phyloP scores from a whole-genome alignment of 2,113 vertebrate species.

The Paralichthys olivaceus region DNA sequence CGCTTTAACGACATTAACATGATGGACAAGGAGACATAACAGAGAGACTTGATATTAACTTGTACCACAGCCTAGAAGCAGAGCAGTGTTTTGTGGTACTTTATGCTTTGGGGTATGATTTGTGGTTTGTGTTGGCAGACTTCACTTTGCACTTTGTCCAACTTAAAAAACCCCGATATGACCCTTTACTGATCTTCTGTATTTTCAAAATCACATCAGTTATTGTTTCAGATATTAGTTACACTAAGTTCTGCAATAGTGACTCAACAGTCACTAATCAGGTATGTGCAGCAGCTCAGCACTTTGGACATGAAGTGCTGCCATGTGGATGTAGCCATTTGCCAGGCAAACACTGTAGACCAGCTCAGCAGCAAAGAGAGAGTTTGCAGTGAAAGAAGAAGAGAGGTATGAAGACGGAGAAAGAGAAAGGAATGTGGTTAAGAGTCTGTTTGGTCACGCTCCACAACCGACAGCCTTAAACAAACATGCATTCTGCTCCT shows the following conservation, averaged over 20 bases:
- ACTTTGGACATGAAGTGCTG: not conserved
- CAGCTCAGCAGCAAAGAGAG: not conserved
- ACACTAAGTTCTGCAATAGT: not conserved
- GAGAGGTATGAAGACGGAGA: not conserved
- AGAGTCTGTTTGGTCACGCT: slow-evolving; percentile 52
- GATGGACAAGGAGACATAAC: slow-evolving; percentile 48
- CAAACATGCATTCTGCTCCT: slow-evolving; percentile 48
- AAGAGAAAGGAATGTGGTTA: slow-evolving; percentile 44
- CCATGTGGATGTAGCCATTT: not conserved
- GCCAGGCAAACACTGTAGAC: not conserved
- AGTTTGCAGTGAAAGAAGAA: not conserved
- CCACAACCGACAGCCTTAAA: slow-evolving; percentile 59
- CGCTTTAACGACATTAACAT: slow-evolving; percentile 18
- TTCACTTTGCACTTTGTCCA: not conserved
- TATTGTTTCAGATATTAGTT: not conserved
- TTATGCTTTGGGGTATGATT: slow-evolving; percentile 6
- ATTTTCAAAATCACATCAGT: slow-evolving; percentile 15
- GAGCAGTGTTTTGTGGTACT: slow-evolving; percentile 29
- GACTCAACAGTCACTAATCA: not conserved
- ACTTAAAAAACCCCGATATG: slow-evolving; percentile 12
- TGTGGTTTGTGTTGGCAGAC: slow-evolving; percentile 23
- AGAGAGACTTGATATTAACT: slow-evolving; percentile 16
- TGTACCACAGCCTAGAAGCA: slow-evolving; percentile 16
- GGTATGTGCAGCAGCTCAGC: not conserved
- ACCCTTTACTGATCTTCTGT: slow-evolving; percentile 12